Evolutionary conservation across 1,140 invertebrate species (phyloP).

Genomic region (Aplysia californica): DNA sequence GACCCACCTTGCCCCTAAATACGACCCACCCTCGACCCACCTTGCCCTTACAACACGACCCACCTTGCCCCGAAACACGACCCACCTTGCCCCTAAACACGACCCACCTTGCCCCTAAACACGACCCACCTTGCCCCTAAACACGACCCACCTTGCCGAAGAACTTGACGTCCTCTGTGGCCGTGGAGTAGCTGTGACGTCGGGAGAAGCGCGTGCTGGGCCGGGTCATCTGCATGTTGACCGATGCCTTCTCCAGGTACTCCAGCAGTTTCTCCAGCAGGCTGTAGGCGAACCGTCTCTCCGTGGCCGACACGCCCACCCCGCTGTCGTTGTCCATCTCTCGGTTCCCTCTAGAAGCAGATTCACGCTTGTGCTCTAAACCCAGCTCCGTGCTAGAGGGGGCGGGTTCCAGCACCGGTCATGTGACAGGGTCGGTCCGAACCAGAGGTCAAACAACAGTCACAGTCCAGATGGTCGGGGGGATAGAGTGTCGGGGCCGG

Average conservation of each 20-base stretch:
- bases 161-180: constrained; percentile 98
- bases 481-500: no score
- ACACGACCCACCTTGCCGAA: constrained; percentile 94
- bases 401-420: no score
- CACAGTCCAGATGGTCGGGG: no score
- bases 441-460: no score
- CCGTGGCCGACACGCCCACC: constrained; percentile 58
- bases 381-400: constrained; percentile 42
- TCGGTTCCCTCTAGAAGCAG: constrained; percentile 54
- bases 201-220: constrained; percentile 94
- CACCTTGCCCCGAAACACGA: no score
- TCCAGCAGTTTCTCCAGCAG: constrained; percentile 96
- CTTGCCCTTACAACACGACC: no score
- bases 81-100: no score
- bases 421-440: no score
- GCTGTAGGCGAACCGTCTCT: constrained; percentile 89
- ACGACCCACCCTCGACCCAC: no score
- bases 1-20: no score
- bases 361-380: constrained; percentile 45
- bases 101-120: no score
- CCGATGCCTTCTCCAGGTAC: constrained; percentile 95
- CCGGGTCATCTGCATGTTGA: constrained; percentile 96
- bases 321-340: constrained; percentile 58
- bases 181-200: constrained; percentile 92
- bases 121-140: neutral